Percentiles rank a stretch among this genome's conserved stretches.
phyloP scores from a whole-genome alignment of 2,113 vertebrate species.

The Tenrec ecaudatus region DNA sequence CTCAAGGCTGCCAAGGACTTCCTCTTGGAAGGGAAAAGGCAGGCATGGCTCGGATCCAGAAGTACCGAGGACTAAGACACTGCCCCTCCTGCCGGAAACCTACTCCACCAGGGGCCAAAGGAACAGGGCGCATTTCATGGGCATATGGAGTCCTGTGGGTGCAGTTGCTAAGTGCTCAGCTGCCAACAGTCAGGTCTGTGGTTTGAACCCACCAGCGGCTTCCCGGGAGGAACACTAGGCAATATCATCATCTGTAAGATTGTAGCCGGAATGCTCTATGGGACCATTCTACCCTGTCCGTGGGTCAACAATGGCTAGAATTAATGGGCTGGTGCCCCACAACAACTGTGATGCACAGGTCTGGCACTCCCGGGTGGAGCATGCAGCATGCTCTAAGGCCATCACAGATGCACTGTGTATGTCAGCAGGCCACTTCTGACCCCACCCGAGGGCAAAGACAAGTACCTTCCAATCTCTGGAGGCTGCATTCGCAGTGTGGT shows the following conservation, averaged over 20 bases:
- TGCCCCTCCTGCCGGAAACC: neutral
- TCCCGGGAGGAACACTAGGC: neutral
- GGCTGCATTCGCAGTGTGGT: neutral
- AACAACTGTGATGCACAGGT: neutral
- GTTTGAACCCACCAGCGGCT: neutral
- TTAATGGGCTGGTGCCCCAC: neutral
- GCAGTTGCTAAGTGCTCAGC: neutral
- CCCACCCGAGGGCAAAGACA: neutral
- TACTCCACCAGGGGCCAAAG: neutral
- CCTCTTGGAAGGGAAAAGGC: neutral
- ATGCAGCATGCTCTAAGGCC: accelerated
- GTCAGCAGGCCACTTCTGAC: neutral
- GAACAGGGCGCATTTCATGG: accelerated
- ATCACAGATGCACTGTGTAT: accelerated
- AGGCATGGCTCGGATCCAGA: too few species aligned
- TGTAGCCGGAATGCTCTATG: neutral
- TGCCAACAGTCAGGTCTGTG: neutral
- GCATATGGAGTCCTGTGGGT: too few species aligned
- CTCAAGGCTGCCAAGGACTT: neutral
- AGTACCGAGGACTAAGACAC: neutral
- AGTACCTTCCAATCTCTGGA: neutral
- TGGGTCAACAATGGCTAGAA: neutral
- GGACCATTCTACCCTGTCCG: neutral
- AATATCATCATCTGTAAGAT: neutral
- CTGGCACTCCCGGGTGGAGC: too few species aligned